These are phyloP conservation scores for Sinocyclocheilus anophthalmus DNA, from an alignment of 2,113 vertebrate species.

Conservation along the genomic window DNA sequence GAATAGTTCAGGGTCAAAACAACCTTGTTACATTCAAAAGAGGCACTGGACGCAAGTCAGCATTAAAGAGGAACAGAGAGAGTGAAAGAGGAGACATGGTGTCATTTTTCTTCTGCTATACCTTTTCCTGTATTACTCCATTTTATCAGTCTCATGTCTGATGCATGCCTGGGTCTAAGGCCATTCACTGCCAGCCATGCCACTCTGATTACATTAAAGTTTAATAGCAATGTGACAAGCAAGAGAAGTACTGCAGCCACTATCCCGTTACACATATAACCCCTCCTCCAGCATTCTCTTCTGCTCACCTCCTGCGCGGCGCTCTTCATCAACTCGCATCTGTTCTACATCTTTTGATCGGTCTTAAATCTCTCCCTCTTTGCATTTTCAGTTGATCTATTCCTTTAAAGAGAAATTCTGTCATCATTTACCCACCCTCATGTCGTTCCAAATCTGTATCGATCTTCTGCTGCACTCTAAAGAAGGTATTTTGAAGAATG, in stretches of 20 bases:
- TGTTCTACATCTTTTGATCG: neutral
- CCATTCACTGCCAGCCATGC: conserved; percentile 15
- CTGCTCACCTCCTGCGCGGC: neutral
- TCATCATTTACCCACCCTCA: neutral
- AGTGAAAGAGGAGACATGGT: conserved; percentile 33
- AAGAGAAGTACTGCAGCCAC: conserved; percentile 23
- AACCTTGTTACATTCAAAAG: neutral
- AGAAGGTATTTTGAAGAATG: neutral
- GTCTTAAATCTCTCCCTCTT: neutral
- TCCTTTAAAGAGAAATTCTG: neutral
- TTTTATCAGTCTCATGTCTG: conserved; percentile 16
- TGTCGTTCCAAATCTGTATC: neutral
- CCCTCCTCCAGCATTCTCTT: neutral
- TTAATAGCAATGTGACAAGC: conserved; percentile 32
- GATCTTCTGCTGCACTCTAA: neutral
- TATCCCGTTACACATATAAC: neutral
- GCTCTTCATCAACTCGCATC: neutral
- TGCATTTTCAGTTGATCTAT: neutral
- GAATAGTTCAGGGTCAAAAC: conserved; percentile 10
- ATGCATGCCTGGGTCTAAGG: conserved; percentile 4
- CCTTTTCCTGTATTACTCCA: conserved; percentile 11
- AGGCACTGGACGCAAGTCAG: neutral
- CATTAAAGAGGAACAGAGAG: conserved; percentile 11
- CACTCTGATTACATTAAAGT: conserved; percentile 44
- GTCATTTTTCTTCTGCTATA: conserved; percentile 2